A percentile compares a stretch with the other conserved stretches of the same genome.
Conservation (phyloP, 2,888 invertebrate genomes). For the Holacanthella duospinosa region DNA sequence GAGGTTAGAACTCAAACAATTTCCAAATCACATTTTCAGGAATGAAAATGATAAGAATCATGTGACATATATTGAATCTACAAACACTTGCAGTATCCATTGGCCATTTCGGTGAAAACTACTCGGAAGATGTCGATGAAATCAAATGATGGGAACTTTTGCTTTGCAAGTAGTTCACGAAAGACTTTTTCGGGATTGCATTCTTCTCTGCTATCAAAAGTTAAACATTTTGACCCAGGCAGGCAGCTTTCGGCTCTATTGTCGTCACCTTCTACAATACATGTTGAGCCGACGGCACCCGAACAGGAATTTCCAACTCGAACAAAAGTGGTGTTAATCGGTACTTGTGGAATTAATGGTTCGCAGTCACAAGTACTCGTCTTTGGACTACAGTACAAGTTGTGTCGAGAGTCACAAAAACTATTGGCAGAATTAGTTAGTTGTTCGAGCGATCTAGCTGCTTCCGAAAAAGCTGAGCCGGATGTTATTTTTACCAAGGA, state of each 20-base stretch:
- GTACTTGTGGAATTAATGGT: neutral
- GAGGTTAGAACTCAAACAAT: too few relatives aligned
- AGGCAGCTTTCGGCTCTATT: neutral
- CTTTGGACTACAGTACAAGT: neutral
- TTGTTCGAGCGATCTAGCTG: neutral
- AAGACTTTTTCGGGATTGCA: neutral
- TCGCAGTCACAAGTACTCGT: neutral
- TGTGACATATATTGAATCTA: too few relatives aligned
- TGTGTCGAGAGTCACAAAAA: neutral
- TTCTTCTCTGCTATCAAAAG: neutral
- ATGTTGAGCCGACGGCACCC: neutral
- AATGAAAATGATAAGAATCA: too few relatives aligned
- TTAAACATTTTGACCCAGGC: neutral
- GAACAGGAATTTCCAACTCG: neutral
- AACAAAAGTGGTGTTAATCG: neutral
- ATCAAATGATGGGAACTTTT: neutral
- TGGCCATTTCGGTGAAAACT: neutral
- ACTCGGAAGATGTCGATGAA: neutral
- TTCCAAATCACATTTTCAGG: too few relatives aligned
- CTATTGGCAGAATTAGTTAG: neutral
- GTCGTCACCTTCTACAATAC: neutral
- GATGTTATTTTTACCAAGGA: neutral
- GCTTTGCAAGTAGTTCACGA: neutral
- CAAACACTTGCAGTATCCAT: neutral
- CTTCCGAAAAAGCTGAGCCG: neutral